Percentiles rank a stretch among this genome's conserved stretches.
These are phyloP conservation scores for Sialia sialis DNA, from an alignment of 2,113 vertebrate genomes.

Conservation along the genomic window DNA sequence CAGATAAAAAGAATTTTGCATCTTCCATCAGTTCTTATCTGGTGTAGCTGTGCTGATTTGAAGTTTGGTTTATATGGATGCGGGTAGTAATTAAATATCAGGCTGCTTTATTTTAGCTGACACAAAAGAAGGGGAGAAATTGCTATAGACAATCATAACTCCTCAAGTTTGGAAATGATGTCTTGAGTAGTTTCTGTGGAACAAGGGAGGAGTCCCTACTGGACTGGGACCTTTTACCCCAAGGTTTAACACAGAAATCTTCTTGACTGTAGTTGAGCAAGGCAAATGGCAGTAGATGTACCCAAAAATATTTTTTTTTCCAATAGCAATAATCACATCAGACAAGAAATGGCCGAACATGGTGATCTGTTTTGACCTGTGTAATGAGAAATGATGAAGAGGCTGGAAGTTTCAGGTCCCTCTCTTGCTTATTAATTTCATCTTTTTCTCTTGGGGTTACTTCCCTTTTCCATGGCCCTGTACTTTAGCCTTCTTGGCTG, in stretches of 20 bases:
- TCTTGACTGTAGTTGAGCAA: not conserved
- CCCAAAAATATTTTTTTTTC: not conserved
- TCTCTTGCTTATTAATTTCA: not conserved
- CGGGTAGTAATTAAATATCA: not conserved
- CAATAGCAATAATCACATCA: not conserved
- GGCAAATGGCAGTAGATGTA: not conserved
- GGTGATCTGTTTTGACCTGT: not conserved
- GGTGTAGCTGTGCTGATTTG: not conserved
- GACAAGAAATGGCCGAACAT: not conserved
- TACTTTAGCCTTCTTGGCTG: not conserved
- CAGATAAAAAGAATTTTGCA: not conserved
- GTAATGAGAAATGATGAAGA: not conserved
- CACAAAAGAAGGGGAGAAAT: not conserved
- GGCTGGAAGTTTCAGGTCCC: not conserved
- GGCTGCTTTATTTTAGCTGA: not conserved
- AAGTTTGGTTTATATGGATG: not conserved
- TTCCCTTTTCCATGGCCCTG: not conserved
- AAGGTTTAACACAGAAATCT: not conserved
- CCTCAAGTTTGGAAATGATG: not conserved
- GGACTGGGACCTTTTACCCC: not conserved
- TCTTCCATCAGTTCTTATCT: not conserved
- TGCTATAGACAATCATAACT: not conserved
- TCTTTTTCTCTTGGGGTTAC: not conserved
- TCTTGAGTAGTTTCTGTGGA: not conserved
- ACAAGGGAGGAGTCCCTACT: not conserved